Evolutionary conservation across 1,140 invertebrate genomes (phyloP).

Genomic region (Bombus vancouverensis): DNA sequence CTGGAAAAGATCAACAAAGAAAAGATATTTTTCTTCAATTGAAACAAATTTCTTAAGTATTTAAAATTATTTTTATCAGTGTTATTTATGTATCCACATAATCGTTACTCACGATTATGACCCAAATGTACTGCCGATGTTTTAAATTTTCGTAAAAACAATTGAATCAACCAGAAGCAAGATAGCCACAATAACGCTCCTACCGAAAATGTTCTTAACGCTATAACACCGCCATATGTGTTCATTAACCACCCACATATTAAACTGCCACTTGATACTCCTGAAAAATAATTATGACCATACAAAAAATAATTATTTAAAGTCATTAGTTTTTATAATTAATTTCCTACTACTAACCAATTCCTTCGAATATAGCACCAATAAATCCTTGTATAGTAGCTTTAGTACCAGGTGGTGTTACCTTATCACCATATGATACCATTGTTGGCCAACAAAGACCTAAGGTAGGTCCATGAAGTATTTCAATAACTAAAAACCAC

Average conservation of each 20-base stretch:
- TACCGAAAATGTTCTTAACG: slow-evolving; percentile 88
- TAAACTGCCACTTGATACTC: slow-evolving; percentile 90
- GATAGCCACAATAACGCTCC: slow-evolving; percentile 85
- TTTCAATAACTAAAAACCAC: slow-evolving; percentile 92
- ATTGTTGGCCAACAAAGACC: slow-evolving; percentile 95
- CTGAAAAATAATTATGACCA: slow-evolving; percentile 72
- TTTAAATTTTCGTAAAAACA: slow-evolving; percentile 78
- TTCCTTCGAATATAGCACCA: slow-evolving; percentile 93
- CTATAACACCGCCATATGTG: slow-evolving; percentile 84
- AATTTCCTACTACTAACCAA: slow-evolving; percentile 82
- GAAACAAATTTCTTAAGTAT: slow-evolving; percentile 41
- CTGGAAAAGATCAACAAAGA: slow-evolving; percentile 71
- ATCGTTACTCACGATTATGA: slow-evolving; percentile 82
- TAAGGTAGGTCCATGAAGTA: slow-evolving; percentile 93
- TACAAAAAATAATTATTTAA: neutral
- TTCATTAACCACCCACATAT: slow-evolving; percentile 87
- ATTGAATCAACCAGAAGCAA: slow-evolving; percentile 85
- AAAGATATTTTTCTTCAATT: slow-evolving; percentile 17
- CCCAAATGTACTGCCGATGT: slow-evolving; percentile 74
- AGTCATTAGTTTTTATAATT: neutral
- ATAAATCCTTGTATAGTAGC: slow-evolving; percentile 93
- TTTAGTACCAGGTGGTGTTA: slow-evolving; percentile 93
- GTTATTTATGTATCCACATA: slow-evolving; percentile 53
- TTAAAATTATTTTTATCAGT: slow-evolving; percentile 16
- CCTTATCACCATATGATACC: slow-evolving; percentile 93